Percentiles rank a stretch among this genome's conserved stretches.
Evolutionary conservation across 2,888 invertebrate genomes (phyloP).

Genomic region (Caenorhabditis wallacei): DNA sequence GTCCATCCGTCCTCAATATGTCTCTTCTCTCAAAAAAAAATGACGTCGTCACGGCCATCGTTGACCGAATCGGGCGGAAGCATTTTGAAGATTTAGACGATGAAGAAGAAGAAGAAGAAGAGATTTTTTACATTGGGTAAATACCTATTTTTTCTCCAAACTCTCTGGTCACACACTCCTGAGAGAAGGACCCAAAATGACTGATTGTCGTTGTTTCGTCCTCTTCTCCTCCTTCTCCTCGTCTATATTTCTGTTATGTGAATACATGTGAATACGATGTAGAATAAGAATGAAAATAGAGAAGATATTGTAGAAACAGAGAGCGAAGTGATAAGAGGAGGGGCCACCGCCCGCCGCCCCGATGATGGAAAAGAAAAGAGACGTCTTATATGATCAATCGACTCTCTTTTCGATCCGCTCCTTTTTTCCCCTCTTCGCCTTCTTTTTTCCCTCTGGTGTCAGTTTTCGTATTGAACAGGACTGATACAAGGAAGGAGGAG

Average conservation of each 20-base stretch:
- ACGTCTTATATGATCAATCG: constrained; percentile 45
- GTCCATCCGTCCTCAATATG: constrained; percentile 17
- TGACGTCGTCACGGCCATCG: constrained; percentile 23
- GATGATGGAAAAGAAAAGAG: not conserved
- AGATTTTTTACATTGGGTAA: constrained; percentile 26
- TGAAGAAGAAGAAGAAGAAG: no score
- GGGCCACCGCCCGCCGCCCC: constrained; percentile 46
- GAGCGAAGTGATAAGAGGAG: constrained; percentile 54
- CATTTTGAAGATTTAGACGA: constrained; percentile 6
- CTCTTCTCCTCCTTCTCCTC: not conserved
- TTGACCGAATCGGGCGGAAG: constrained; percentile 54
- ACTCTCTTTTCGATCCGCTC: constrained; percentile 49
- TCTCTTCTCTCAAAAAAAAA: constrained; percentile 3
- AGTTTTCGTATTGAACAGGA: constrained; percentile 58
- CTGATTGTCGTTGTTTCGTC: constrained; percentile 28
- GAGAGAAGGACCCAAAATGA: constrained; percentile 40
- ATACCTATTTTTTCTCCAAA: constrained; percentile 9
- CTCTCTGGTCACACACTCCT: not conserved
- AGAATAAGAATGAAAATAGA: not conserved
- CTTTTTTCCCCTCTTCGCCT: not conserved
- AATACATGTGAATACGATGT: constrained; percentile 27
- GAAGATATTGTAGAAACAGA: constrained; percentile 29
- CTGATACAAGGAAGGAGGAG: constrained; percentile 32
- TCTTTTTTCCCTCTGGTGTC: constrained; percentile 8
- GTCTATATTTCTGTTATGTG: not conserved